These are phyloP conservation scores for Lycaon pictus DNA, from an alignment of 2,113 vertebrate genomes.

Conservation along the genomic window DNA sequence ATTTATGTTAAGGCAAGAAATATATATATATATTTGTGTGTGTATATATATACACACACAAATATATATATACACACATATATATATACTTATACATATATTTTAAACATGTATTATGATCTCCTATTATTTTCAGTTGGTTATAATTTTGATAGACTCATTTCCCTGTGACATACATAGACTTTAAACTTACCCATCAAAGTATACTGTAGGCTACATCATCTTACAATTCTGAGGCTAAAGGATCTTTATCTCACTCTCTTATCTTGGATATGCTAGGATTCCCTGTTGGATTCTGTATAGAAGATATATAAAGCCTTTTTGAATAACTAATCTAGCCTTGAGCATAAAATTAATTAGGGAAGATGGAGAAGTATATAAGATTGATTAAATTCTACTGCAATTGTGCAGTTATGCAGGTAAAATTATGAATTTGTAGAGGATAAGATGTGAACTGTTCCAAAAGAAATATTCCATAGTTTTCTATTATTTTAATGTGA, in stretches of 20 bases:
- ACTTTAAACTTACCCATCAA: background rate
- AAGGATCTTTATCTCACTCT: background rate
- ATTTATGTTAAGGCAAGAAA: background rate
- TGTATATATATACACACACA: too few relatives aligned
- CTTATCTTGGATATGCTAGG: background rate
- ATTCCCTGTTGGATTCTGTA: background rate
- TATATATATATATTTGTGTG: background rate
- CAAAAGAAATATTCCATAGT: background rate
- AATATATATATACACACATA: too few relatives aligned
- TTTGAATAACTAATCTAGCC: background rate
- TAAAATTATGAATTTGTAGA: background rate
- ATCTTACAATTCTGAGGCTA: background rate
- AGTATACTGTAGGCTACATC: background rate
- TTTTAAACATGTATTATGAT: background rate
- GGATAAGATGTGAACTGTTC: background rate
- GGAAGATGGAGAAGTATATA: background rate
- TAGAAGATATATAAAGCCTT: background rate
- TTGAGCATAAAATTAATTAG: background rate
- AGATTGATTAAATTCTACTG: background rate
- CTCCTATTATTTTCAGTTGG: background rate
- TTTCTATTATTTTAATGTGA: background rate
- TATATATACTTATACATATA: background rate
- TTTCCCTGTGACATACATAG: background rate
- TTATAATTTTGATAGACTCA: background rate
- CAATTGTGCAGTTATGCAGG: background rate